phyloP scores from a whole-genome alignment of 2,797 vertebrate genomes.

The Adelosebastes latens region DNA sequence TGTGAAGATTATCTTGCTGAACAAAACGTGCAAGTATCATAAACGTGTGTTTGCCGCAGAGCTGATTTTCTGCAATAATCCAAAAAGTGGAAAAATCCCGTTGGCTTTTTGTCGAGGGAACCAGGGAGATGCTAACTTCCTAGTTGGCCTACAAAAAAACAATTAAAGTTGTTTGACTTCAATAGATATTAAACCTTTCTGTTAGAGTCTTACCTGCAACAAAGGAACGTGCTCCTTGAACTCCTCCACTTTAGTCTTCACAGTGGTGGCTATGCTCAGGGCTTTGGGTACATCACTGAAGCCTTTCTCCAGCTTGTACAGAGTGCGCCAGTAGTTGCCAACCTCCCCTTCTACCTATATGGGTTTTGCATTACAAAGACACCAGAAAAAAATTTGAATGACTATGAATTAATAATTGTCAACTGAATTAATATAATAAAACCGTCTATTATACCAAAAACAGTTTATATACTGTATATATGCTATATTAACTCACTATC shows the following conservation, averaged over 20 bases:
- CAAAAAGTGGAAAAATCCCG: too few relatives aligned
- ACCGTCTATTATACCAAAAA: background rate
- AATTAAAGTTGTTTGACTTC: background rate
- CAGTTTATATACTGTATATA: background rate
- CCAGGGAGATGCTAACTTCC: too few relatives aligned
- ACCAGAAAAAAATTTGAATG: background rate
- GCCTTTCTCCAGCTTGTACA: slow-evolving; percentile 89
- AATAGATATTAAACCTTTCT: background rate
- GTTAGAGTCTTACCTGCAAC: slow-evolving; percentile 76
- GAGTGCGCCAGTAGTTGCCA: slow-evolving; percentile 84
- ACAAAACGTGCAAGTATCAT: too few relatives aligned
- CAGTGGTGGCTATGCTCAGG: slow-evolving; percentile 78
- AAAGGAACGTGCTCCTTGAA: slow-evolving; percentile 88
- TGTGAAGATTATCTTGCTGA: too few relatives aligned
- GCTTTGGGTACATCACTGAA: slow-evolving; percentile 83
- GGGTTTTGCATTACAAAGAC: background rate
- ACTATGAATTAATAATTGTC: background rate
- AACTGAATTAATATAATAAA: background rate
- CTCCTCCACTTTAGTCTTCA: slow-evolving; percentile 85
- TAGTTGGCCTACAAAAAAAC: too few relatives aligned
- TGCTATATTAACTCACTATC: background rate
- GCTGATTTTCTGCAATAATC: too few relatives aligned
- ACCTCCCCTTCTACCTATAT: slow-evolving; percentile 82
- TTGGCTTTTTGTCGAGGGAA: too few relatives aligned
- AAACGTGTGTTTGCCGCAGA: too few relatives aligned